Base-by-base conservation (phyloP, 2,888 invertebrate species). In the Volucella bombylans region DNA sequence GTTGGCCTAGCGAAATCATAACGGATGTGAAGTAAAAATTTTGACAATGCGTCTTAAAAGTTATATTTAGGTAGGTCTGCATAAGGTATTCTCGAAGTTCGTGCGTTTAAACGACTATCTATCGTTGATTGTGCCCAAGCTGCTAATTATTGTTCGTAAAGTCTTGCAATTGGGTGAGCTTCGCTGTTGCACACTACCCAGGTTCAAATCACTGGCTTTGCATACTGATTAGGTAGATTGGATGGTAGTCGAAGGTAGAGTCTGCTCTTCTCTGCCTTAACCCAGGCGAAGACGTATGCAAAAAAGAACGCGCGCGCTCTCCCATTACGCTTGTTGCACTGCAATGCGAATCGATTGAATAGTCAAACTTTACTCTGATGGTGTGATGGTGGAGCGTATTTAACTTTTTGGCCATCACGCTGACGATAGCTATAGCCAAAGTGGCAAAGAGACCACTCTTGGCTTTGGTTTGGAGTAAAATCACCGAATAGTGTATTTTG, bases 401-500 rank as follows among this genome's bases (percentile, higher is more conserved):
- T 61, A 38, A 64, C 52, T 78, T 73, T 73, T 83, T 83, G 85
- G 77, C 72, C 80, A 85, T 62, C 71, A 62, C 41, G 54, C 62
- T 76, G 85, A 72, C 59, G 69, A 52, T 12, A 62, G 64, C 65
- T n/a, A 62, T 57, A 61, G 47, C 72, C 68, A 77, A 71, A 54
- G 74, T 43, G 54, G 65, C 54, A 69, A 65, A 69, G 82, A 82
- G 78, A 69, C 68, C 41, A 64, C 31, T 41, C 18, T 38, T 39
- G 15, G 67, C 47, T 68, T 57, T 47, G 67, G 80, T 80, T 79
- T 72, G 71, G 76, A 71, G 62, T 72, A 65, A 45, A 47, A 61
- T 11, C 57, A 55, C 45, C 41, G 31, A 11, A 57, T 47, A 8
- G 12, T 54, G 71, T 86, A 77, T 87, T 87, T 88, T 90, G 89